A percentile compares a stretch with the other conserved stretches of the same genome.
These are phyloP conservation scores for Taeniopygia guttata DNA, from an alignment of 2,797 vertebrate genomes.

Conservation along the genomic window DNA sequence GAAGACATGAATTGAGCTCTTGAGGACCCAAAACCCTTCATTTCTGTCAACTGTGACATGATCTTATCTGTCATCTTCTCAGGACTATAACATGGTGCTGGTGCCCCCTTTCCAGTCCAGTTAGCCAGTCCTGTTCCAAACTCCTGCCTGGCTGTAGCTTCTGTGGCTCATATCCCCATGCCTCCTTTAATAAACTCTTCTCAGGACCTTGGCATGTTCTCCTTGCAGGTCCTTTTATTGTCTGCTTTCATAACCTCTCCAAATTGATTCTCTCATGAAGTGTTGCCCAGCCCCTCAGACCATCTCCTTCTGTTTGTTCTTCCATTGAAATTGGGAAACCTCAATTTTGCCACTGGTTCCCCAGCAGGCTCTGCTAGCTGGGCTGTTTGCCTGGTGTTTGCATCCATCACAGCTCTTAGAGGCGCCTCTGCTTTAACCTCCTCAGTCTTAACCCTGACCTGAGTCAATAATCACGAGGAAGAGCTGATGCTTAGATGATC, in stretches of 20 bases:
- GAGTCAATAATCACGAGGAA: constrained; percentile 33
- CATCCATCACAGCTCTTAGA: constrained; percentile 41
- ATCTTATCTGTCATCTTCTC: neutral
- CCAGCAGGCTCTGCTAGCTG: neutral
- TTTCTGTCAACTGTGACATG: neutral
- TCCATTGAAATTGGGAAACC: neutral
- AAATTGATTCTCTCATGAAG: neutral
- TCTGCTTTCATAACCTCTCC: neutral
- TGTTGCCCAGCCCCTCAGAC: neutral
- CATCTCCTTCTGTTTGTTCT: constrained; percentile 9
- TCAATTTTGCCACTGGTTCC: neutral
- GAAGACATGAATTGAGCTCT: neutral
- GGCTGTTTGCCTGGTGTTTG: neutral
- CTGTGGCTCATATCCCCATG: neutral
- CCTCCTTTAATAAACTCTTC: neutral
- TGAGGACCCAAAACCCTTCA: neutral
- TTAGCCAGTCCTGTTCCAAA: neutral
- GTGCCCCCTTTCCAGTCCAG: neutral
- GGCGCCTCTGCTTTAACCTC: neutral
- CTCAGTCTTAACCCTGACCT: constrained; percentile 37
- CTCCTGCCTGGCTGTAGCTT: neutral
- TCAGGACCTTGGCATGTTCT: neutral
- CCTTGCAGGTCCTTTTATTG: neutral
- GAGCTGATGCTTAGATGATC: constrained; percentile 28
- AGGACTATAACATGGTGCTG: neutral